These are phyloP conservation scores for Lacerta agilis DNA, from an alignment of 2,797 vertebrate species.

Conservation along the genomic window DNA sequence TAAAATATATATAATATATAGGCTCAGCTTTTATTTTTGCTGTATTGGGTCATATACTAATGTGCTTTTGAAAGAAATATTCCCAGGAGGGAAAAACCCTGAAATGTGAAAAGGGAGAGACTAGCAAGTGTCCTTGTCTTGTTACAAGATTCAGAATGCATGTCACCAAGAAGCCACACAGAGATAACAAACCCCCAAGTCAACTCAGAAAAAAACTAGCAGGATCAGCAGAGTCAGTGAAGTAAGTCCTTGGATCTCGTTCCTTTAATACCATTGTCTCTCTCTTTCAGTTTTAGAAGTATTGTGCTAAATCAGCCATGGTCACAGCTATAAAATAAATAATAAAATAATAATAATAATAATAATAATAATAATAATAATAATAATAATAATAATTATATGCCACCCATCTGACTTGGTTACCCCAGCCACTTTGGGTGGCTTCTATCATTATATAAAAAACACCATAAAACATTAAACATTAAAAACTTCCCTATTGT, in stretches of 20 bases:
- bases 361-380: too few relatives aligned
- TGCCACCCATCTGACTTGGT: too few relatives aligned
- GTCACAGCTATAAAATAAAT: neutral
- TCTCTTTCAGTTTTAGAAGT: neutral
- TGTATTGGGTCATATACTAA: constrained; percentile 24
- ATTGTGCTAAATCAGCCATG: neutral
- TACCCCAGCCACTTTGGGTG: too few relatives aligned
- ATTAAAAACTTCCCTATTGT: too few relatives aligned
- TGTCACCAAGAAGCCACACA: neutral
- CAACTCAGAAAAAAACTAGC: neutral
- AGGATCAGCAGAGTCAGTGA: neutral
- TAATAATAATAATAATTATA: too few relatives aligned
- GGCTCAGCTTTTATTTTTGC: constrained; percentile 41
- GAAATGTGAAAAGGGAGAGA: neutral
- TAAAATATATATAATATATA: too few relatives aligned
- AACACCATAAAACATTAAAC: too few relatives aligned
- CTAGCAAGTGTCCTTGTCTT: neutral
- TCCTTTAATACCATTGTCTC: neutral
- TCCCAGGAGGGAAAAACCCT: neutral
- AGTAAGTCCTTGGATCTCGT: neutral
- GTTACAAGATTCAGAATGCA: constrained; percentile 12
- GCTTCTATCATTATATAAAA: too few relatives aligned
- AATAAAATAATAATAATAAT: too few relatives aligned
- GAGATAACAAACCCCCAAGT: neutral
- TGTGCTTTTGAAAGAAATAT: neutral